Percentiles rank a stretch among this genome's conserved stretches.
phyloP scores from a whole-genome alignment of 2,113 vertebrate species.

The Chiloscyllium plagiosum region DNA sequence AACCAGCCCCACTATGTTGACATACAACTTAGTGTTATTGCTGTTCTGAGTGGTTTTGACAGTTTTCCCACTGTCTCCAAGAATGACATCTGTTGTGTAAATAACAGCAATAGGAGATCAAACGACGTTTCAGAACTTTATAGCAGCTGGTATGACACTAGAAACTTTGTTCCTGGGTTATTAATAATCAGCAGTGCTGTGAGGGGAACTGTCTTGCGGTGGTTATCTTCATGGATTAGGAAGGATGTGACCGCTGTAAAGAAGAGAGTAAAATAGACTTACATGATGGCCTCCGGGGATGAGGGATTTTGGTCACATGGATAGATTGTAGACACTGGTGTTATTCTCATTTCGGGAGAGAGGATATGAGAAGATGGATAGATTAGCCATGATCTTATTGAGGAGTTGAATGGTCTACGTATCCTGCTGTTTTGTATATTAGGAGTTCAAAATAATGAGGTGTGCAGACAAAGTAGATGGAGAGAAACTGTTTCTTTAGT shows the following conservation, averaged over 20 bases:
- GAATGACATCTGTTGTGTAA: neutral
- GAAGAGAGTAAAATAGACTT: too few relatives aligned
- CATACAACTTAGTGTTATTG: neutral
- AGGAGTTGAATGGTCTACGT: too few relatives aligned
- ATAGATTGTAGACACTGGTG: neutral
- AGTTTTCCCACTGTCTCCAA: neutral
- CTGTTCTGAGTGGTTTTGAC: neutral
- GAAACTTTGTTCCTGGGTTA: neutral
- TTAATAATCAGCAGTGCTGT: neutral
- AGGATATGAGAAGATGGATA: neutral
- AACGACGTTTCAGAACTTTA: neutral
- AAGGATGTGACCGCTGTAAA: neutral
- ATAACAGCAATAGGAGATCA: neutral
- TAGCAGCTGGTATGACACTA: neutral
- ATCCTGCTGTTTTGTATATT: too few relatives aligned
- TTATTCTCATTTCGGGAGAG: neutral
- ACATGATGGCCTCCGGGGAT: too few relatives aligned
- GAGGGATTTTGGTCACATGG: too few relatives aligned
- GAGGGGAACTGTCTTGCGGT: neutral
- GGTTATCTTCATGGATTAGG: neutral
- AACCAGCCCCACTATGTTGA: neutral
- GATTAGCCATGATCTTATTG: too few relatives aligned
- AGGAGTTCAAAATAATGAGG: neutral
- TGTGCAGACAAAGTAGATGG: neutral
- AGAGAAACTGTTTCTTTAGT: neutral